Evolutionary conservation across 2,888 invertebrate species (phyloP).

Genomic region (Oxyscelio sp.): DNA sequence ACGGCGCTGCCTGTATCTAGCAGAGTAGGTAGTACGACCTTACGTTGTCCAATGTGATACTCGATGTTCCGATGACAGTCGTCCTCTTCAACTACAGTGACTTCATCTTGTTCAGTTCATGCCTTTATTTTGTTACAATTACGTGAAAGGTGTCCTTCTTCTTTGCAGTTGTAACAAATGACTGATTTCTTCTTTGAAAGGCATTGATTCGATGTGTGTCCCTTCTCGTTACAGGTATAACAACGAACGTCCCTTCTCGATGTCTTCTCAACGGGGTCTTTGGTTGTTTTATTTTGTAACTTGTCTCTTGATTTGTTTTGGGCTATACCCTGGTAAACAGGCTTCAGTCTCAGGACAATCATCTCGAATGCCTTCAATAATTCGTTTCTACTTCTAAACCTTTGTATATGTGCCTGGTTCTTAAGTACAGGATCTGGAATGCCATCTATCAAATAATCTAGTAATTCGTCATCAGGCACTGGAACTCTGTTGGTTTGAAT

Average conservation of each 20-base stretch:
- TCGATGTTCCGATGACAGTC: constrained; percentile 6
- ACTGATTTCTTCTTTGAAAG: background rate
- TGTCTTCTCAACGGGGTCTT: background rate
- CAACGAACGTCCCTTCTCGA: background rate
- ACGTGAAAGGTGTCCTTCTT: background rate
- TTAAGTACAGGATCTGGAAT: background rate
- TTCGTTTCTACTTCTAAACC: background rate
- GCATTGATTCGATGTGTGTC: background rate
- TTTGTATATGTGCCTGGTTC: background rate
- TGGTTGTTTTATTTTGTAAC: background rate
- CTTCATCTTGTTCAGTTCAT: background rate
- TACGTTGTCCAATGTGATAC: background rate
- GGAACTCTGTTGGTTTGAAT: background rate
- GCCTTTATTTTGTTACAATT: constrained; percentile 1
- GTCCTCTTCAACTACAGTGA: background rate
- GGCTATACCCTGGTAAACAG: background rate
- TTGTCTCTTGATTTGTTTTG: background rate
- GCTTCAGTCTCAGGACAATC: background rate
- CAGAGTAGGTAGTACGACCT: background rate
- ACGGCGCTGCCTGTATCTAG: constrained; percentile 7
- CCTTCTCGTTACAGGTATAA: constrained; percentile 5
- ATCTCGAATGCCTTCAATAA: constrained; percentile 2
- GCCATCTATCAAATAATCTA: background rate
- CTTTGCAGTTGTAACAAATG: constrained; percentile 3
- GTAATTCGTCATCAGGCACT: background rate